Base-by-base conservation (phyloP, 2,888 invertebrate genomes). In the Pocota personata region DNA sequence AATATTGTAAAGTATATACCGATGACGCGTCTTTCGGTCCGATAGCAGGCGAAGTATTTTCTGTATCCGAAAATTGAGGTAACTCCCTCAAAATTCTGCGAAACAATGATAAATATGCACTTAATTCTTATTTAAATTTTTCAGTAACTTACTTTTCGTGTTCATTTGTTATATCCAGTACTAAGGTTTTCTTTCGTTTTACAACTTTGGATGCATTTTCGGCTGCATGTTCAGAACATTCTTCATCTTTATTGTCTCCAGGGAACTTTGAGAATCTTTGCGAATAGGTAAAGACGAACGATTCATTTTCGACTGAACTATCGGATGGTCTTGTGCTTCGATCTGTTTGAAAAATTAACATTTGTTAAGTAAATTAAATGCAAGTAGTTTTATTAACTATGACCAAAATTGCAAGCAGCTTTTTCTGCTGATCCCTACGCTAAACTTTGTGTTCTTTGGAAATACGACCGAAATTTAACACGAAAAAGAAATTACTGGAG, bases 191-290 rank as follows among this genome's bases (percentile, higher is more conserved):
- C 76, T 91, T 91, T 76, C 91, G 96, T 92, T 97, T 97, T 0
- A 97, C 96, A 4, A 90, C 89, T 87, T 91, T 92, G 27, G 89
- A 90, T 46, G 89, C 67, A 35, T 90, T 90, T 55, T 90, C 90
- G 2, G 88, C 86, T 57, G 87, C 82, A 19, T 87, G 32, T 7
- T 83, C 71, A 35, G 40, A n/a, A 7, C 46, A 16, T 14, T 69
- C 66, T 12, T 87, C 82, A 14, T 69, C 71, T 82, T 84, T 79
- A 67, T 72, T 88, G 79, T 92, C 91, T 55, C 91, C 90, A 19
- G 92, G 92, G 55, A 93, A 89, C 89, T 94, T 95, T 0, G 94
- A 94, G 89, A 94, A 95, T 76, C 94, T 93, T 90, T 94, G 94
- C 43, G 93, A 93, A 50, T 94, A 92, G 24, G 94, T 94, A 91